These are phyloP conservation scores for Eupithecia pulchellata DNA, from an alignment of 2,888 invertebrate genomes.

Conservation along the genomic window DNA sequence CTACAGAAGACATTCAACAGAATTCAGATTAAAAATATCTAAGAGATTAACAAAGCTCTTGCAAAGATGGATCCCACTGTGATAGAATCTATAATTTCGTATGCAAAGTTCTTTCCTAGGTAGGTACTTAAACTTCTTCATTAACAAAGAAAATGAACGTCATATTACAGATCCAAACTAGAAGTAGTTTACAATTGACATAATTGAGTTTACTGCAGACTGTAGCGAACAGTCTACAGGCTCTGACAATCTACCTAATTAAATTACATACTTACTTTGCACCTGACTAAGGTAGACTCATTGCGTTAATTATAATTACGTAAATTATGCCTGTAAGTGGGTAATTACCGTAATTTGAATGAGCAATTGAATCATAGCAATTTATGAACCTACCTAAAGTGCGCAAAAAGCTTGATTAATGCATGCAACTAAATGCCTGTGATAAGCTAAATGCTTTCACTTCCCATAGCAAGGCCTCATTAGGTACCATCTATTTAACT, in stretches of 20 bases:
- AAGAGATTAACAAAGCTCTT: not conserved
- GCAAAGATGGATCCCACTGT: not conserved
- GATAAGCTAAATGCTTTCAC: not conserved
- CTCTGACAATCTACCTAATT: constrained; percentile 8
- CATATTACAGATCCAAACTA: too few relatives aligned
- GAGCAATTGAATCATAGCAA: constrained; percentile 22
- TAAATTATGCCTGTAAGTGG: constrained; percentile 8
- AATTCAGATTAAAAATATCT: not conserved
- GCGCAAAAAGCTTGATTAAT: constrained; percentile 17
- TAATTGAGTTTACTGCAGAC: too few relatives aligned
- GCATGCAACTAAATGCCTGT: not conserved
- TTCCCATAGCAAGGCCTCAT: not conserved
- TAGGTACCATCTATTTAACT: not conserved
- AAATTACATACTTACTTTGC: constrained; percentile 9
- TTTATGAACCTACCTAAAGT: constrained; percentile 5
- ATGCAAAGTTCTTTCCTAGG: too few relatives aligned
- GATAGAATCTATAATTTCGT: not conserved
- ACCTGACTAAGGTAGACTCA: constrained; percentile 19
- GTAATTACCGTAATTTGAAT: constrained; percentile 29
- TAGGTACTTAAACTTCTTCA: too few relatives aligned
- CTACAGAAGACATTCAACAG: not conserved
- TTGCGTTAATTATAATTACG: constrained; percentile 26
- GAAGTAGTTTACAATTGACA: too few relatives aligned
- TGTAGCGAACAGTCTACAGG: too few relatives aligned
- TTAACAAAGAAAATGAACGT: too few relatives aligned